Evolutionary conservation across 2,888 invertebrate species (phyloP).

Genomic region (Phanerotoma sp.): DNA sequence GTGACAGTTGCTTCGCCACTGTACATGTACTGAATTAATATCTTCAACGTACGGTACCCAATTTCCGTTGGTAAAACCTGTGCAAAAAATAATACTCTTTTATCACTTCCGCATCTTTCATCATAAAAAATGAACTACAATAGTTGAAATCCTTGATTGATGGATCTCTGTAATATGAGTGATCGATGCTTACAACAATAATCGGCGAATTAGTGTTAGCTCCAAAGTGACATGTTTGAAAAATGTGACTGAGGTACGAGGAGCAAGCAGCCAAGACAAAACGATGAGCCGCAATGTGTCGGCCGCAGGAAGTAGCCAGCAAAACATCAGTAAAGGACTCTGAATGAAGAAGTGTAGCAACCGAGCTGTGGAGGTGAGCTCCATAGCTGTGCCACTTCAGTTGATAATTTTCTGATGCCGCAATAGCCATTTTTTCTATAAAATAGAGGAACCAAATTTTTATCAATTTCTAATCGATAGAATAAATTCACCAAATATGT

Average conservation of each 20-base stretch:
- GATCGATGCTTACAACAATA: slow-evolving; percentile 47
- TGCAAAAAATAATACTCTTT: background rate
- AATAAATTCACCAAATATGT: too few species aligned
- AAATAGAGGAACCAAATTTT: too few species aligned
- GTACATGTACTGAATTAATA: slow-evolving; percentile 85
- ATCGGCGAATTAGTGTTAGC: slow-evolving; percentile 56
- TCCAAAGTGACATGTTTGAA: slow-evolving; percentile 58
- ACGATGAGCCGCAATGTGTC: slow-evolving; percentile 81
- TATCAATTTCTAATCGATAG: too few species aligned
- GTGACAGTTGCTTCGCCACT: slow-evolving; percentile 82
- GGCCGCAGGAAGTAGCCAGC: slow-evolving; percentile 75
- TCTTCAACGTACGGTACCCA: slow-evolving; percentile 76
- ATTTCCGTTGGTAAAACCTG: slow-evolving; percentile 78
- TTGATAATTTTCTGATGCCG: slow-evolving; percentile 76
- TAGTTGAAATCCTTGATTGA: too few species aligned
- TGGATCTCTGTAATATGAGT: too few species aligned
- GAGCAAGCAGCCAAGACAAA: slow-evolving; percentile 84
- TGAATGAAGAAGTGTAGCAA: slow-evolving; percentile 74
- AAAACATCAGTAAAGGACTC: slow-evolving; percentile 83
- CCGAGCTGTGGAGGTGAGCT: slow-evolving; percentile 78
- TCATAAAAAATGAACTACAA: too few species aligned
- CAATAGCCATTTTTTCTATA: slow-evolving; percentile 58
- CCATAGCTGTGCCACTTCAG: slow-evolving; percentile 88
- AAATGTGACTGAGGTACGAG: slow-evolving; percentile 63
- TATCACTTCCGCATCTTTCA: background rate